Conservation (phyloP, 2,888 invertebrate species). For the Volucella bombylans region DNA sequence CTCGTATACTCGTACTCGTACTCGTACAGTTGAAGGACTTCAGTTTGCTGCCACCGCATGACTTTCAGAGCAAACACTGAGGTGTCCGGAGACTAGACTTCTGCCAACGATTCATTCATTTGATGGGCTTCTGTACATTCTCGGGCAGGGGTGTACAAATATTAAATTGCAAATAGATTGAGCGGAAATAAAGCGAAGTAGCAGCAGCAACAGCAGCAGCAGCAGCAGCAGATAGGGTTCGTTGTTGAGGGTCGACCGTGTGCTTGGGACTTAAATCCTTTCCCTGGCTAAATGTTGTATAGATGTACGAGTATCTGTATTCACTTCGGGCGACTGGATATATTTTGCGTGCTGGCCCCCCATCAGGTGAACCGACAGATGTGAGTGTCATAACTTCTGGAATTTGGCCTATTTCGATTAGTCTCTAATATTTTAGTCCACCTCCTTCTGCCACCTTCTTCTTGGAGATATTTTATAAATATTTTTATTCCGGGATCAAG, state of each 20-base stretch:
- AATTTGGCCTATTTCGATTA: conserved; percentile 66
- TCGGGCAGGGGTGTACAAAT: conserved; percentile 38
- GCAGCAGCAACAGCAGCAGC: too few species aligned
- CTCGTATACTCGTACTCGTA: not conserved
- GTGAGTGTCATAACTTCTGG: conserved; percentile 50
- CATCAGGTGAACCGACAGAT: conserved; percentile 39
- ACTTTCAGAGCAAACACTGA: conserved; percentile 49
- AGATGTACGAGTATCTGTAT: not conserved
- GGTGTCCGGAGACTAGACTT: conserved; percentile 39
- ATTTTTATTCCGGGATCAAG: conserved; percentile 42
- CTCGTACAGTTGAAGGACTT: conserved; percentile 26
- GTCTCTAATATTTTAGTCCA: conserved; percentile 55
- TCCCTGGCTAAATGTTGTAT: not conserved
- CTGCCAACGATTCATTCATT: not conserved
- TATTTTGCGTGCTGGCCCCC: conserved; percentile 25
- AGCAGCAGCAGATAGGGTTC: not conserved
- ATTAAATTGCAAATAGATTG: conserved; percentile 71
- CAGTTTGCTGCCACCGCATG: conserved; percentile 37
- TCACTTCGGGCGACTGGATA: conserved; percentile 2
- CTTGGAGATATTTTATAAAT: conserved; percentile 43
- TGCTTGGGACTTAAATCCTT: conserved; percentile 11
- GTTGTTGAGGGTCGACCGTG: not conserved
- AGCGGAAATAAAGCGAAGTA: conserved; percentile 60
- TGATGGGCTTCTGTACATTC: too few species aligned
- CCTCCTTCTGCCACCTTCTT: not conserved